Base-by-base conservation (phyloP, 2,797 vertebrate species). In the Arnoldichthys spilopterus region DNA sequence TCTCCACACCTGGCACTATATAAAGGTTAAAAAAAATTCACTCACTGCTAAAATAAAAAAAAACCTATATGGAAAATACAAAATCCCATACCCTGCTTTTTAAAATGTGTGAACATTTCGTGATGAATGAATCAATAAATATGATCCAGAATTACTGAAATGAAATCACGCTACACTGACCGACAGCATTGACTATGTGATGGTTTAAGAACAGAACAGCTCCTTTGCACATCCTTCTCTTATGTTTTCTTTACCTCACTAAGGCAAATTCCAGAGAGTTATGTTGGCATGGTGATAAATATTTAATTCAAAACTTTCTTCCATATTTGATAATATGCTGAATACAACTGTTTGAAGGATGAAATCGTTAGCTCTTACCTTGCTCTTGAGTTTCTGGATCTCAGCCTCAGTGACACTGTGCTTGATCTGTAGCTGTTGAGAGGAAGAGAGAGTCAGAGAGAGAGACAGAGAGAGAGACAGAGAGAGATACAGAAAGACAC, bases 361-460 rank as follows among this genome's bases (percentile, higher is more conserved):
- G 9, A 63, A 54, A n/a, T 62, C 7, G 3, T n/a, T 34, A 62
- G 26, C 53, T 85, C 96, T 94, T 96, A 99, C 98, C 98, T 99
- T 99, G 80, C 92, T 97, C 91, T 99, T 99, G 75, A 99, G 94
- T 94, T 99, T 99, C 93, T 98, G 97, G 91, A 99, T 98, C 94
- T 99, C 97, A 77, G 97, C 97, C 94, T 99, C 97, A 69, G 98
- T 99, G 90, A 99, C 96, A 63, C 96, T 97, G 92, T 99, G 97
- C 92, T 99, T 99, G 93, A 99, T 96, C 94, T 99, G 97, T 88
- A 99, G 94, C 98, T 99, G 93, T 91, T 88, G 92, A 93, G 85
- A 86, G 59, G 62, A 22, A 63, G 51, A 51, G 49, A 22, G 47
- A 71, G 70, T 73, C 83, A 82, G 76, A 86, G 66, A 81, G 80